phyloP scores from a whole-genome alignment of 2,888 invertebrate species.

The Polyploca ridens region DNA sequence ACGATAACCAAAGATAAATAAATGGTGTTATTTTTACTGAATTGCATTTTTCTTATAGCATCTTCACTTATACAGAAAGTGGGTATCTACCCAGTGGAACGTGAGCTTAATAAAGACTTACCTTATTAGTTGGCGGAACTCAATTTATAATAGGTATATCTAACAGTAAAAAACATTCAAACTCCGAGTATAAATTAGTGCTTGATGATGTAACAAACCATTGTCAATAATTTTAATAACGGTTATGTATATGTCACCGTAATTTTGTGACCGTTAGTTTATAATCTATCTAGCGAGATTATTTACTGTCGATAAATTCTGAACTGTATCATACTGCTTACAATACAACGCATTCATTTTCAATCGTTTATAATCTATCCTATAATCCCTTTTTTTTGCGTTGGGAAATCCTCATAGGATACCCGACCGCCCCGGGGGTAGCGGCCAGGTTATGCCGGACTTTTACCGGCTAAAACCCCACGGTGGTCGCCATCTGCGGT shows the following conservation, averaged over 20 bases:
- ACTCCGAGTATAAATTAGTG: background rate
- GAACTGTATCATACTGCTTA: no score
- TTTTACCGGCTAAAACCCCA: no score
- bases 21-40: constrained; percentile 18
- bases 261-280: no score
- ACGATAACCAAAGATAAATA: constrained; percentile 44
- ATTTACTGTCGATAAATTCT: no score
- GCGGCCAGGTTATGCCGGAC: no score
- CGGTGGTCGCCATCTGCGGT: no score
- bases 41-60: background rate
- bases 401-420: no score
- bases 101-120: background rate
- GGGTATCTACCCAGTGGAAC: background rate
- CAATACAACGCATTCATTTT: no score
- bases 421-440: no score
- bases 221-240: background rate
- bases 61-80: background rate
- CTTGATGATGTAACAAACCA: background rate
- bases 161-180: background rate
- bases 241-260: background rate
- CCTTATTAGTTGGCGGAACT: background rate
- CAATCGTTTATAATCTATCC: no score
- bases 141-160: background rate
- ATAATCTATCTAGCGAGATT: no score
- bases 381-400: no score